Conservation (phyloP, 2,888 invertebrate species). For the Trichopria drosophilae region DNA sequence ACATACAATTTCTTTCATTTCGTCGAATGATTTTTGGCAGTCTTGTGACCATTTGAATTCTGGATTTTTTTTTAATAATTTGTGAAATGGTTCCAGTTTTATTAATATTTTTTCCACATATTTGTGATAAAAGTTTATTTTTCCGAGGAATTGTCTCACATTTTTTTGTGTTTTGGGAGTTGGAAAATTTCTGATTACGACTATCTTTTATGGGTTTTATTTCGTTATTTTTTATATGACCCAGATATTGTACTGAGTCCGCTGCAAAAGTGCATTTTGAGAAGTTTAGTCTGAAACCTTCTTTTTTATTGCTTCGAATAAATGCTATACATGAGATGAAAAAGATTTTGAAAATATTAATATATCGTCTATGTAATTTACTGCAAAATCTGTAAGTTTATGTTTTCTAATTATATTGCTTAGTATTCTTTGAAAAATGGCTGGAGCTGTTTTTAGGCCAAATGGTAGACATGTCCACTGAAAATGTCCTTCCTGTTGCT, state of each 20-base stretch:
- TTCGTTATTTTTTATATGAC: conserved; percentile 13
- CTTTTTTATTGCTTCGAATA: conserved; percentile 28
- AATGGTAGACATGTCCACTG: conserved; percentile 30
- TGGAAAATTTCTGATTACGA: conserved; percentile 26
- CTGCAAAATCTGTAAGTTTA: conserved; percentile 10
- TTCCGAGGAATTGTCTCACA: too few relatives aligned
- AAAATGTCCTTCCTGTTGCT: conserved; percentile 8
- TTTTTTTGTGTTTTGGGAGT: background rate
- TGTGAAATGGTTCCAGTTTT: too few relatives aligned
- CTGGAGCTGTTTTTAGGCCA: conserved; percentile 27
- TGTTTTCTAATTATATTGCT: conserved; percentile 27
- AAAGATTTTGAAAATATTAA: conserved; percentile 26
- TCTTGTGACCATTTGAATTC: too few relatives aligned
- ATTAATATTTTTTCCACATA: too few relatives aligned
- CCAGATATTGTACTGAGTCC: background rate
- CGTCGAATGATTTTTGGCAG: too few relatives aligned
- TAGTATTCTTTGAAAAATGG: conserved; percentile 31
- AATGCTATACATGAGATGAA: conserved; percentile 14
- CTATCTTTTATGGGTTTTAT: conserved; percentile 31
- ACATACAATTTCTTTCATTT: too few relatives aligned
- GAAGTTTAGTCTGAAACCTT: conserved; percentile 32
- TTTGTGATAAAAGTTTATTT: too few relatives aligned
- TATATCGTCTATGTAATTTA: conserved; percentile 28
- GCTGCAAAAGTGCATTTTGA: conserved; percentile 1
- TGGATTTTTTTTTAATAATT: too few relatives aligned